phyloP scores from a whole-genome alignment of 35 echinoderm and acorn worm species.

The Amphiura filiformis region DNA sequence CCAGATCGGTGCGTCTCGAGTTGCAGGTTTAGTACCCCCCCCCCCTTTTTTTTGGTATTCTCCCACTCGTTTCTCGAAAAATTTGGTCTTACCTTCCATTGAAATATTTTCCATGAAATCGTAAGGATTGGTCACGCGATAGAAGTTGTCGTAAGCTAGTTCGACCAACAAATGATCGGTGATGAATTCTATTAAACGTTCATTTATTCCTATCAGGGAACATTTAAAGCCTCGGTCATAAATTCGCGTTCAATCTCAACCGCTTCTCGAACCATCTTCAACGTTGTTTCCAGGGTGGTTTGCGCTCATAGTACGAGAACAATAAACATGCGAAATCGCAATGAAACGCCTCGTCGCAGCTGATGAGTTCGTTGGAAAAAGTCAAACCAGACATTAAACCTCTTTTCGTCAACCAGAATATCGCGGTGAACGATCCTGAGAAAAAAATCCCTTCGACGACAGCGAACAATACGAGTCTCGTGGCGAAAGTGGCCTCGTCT shows the following conservation, averaged over 20 bases:
- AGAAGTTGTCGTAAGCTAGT: neutral
- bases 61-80: no score
- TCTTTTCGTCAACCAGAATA: constrained; percentile 34
- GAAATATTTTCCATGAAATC: no score
- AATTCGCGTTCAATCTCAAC: constrained; percentile 16
- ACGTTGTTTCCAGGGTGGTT: neutral
- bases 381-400: constrained; percentile 23
- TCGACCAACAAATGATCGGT: neutral
- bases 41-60: no score
- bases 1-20: no score
- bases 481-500: neutral
- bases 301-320: neutral
- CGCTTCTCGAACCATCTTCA: neutral
- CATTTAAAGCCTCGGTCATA: neutral
- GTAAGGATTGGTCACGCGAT: no score
- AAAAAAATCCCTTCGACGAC: constrained; percentile 34
- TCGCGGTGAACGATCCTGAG: constrained; percentile 10
- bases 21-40: no score
- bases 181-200: constrained; percentile 6
- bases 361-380: constrained; percentile 32
- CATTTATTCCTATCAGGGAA: constrained; percentile 6
- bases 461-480: constrained; percentile 9
- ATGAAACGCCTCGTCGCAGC: constrained; percentile 16
- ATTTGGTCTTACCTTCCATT: no score
- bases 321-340: constrained; percentile 20